These are phyloP conservation scores for Podilymbus podiceps DNA, from an alignment of 2,113 vertebrate genomes.

Conservation along the genomic window DNA sequence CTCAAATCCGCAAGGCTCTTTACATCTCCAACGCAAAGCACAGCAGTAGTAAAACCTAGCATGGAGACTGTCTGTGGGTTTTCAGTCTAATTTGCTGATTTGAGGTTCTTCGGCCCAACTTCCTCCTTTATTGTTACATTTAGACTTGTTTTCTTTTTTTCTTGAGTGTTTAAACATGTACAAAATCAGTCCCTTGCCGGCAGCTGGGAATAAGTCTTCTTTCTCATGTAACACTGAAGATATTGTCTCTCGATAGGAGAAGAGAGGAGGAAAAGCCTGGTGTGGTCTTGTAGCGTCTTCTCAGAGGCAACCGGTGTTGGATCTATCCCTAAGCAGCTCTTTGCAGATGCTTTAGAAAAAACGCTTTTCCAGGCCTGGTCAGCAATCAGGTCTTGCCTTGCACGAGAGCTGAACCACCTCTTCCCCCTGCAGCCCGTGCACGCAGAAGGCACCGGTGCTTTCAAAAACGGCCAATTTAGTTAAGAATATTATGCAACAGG, in stretches of 20 bases:
- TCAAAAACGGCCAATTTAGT: neutral
- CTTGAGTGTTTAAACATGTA: neutral
- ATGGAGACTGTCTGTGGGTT: fast-evolving
- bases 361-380: neutral
- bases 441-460: neutral
- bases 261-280: neutral
- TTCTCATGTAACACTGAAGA: neutral
- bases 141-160: neutral
- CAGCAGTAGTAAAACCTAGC: neutral
- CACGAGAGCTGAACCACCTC: neutral
- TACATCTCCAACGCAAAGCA: fast-evolving
- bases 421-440: neutral
- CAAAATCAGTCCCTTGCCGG: neutral
- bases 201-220: neutral
- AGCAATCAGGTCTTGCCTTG: neutral
- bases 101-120: neutral
- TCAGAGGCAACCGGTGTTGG: neutral
- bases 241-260: neutral
- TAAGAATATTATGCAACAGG: neutral
- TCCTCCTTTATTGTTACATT: neutral
- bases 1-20: neutral
- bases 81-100: neutral
- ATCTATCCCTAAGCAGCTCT: neutral
- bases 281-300: neutral
- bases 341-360: neutral